Percentiles rank a stretch among this genome's conserved stretches.
phyloP scores from a whole-genome alignment of 2,113 vertebrate species.

The Potamarius usumacintae region DNA sequence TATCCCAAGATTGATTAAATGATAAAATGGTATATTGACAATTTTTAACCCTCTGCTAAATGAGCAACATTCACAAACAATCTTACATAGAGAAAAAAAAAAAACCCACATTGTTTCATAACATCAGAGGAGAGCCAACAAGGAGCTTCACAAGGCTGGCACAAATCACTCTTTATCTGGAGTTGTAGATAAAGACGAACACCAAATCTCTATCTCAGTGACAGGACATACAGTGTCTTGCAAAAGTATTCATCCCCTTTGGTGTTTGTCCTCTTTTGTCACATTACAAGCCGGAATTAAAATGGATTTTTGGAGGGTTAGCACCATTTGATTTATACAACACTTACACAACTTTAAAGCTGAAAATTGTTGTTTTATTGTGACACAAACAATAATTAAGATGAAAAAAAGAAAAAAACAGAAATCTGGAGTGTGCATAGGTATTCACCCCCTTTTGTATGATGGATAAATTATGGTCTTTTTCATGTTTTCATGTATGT shows the following conservation, averaged over 20 bases:
- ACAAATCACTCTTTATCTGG: conserved; percentile 26
- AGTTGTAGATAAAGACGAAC: conserved; percentile 14
- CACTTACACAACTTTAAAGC: too few relatives aligned
- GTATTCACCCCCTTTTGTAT: background rate
- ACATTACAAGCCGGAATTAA: too few relatives aligned
- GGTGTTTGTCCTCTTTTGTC: too few relatives aligned
- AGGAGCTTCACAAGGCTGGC: background rate
- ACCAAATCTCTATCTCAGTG: background rate
- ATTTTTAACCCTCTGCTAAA: background rate
- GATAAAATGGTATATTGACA: background rate
- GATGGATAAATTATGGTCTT: background rate
- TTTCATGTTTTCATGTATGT: background rate
- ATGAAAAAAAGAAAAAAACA: too few relatives aligned
- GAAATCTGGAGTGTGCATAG: too few relatives aligned
- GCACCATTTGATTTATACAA: too few relatives aligned
- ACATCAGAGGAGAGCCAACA: conserved; percentile 24
- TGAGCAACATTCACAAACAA: background rate
- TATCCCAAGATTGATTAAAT: background rate
- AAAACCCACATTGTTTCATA: conserved; percentile 32
- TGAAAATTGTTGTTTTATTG: too few relatives aligned
- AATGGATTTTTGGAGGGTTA: too few relatives aligned
- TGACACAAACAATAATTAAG: too few relatives aligned
- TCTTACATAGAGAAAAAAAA: background rate
- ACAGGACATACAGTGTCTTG: background rate
- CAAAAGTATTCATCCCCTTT: too few relatives aligned